These are phyloP conservation scores for Caradrina kadenii DNA, from an alignment of 2,888 invertebrate genomes.

Conservation along the genomic window DNA sequence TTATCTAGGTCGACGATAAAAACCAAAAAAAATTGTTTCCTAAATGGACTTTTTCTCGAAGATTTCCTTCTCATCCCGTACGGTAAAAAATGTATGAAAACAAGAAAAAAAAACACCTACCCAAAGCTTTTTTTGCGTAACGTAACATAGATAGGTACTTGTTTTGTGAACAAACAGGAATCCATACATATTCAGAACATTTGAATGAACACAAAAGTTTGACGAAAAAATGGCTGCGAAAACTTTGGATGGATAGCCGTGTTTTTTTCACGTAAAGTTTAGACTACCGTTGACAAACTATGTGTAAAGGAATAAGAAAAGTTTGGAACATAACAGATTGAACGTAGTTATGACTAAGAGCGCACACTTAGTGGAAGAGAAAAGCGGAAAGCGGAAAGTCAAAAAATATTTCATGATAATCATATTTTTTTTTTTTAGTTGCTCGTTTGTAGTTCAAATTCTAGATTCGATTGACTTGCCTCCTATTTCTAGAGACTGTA, in stretches of 20 bases:
- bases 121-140: slow-evolving; percentile 21
- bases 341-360: not conserved
- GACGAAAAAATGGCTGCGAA: slow-evolving; percentile 27
- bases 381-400: not conserved
- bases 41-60: slow-evolving; percentile 15
- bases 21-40: slow-evolving; percentile 11
- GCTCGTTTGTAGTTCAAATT: too few species aligned
- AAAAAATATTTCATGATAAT: too few species aligned
- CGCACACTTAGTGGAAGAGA: not conserved
- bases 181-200: slow-evolving; percentile 56
- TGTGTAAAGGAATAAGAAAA: slow-evolving; percentile 20
- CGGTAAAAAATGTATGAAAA: slow-evolving; percentile 15
- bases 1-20: slow-evolving; percentile 32
- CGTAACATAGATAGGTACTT: slow-evolving; percentile 3
- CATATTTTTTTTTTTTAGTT: too few species aligned
- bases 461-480: too few species aligned
- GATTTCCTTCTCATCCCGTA: slow-evolving; percentile 5
- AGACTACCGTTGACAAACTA: slow-evolving; percentile 14
- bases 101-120: slow-evolving; percentile 19
- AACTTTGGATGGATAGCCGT: slow-evolving; percentile 35
- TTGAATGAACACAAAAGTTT: slow-evolving; percentile 31
- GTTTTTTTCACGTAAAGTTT: slow-evolving; percentile 44
- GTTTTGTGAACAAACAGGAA: slow-evolving; percentile 38
- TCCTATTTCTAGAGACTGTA: too few species aligned
- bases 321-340: slow-evolving; percentile 22